Evolutionary conservation across 2,113 vertebrate genomes (phyloP).

Genomic region (Prietella phreatophila): DNA sequence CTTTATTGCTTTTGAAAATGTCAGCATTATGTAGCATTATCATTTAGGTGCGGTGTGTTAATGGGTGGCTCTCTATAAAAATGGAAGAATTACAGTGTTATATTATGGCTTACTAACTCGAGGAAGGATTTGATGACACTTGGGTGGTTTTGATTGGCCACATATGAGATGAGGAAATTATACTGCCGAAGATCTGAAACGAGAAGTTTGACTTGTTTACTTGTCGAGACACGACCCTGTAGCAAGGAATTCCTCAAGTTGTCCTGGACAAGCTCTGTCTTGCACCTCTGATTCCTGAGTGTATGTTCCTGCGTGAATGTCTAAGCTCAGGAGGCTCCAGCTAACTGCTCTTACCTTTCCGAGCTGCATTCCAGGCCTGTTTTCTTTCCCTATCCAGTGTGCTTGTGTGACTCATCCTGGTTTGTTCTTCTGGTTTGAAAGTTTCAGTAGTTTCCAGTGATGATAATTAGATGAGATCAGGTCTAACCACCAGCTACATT

Average conservation of each 20-base stretch:
- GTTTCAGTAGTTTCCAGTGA: conserved; percentile 33
- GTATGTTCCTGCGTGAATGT: conserved; percentile 51
- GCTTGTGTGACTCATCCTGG: conserved; percentile 1
- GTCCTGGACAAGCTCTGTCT: conserved; percentile 57
- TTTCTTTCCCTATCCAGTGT: not conserved
- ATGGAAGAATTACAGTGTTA: not conserved
- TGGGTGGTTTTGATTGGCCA: not conserved
- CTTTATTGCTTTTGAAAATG: not conserved
- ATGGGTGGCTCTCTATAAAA: not conserved
- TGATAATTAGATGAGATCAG: conserved; percentile 31
- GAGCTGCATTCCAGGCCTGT: conserved; percentile 24
- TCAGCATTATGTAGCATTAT: not conserved
- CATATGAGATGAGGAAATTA: not conserved
- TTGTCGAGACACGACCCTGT: conserved; percentile 11
- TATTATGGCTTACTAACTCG: not conserved
- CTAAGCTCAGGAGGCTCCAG: not conserved
- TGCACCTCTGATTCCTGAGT: conserved; percentile 56
- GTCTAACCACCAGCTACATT: conserved; percentile 12
- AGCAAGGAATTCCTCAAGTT: not conserved
- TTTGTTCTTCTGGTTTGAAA: conserved; percentile 26
- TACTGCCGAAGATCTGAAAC: not conserved
- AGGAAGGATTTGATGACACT: not conserved
- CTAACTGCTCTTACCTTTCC: conserved; percentile 43
- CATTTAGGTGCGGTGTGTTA: not conserved
- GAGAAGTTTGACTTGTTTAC: not conserved